Evolutionary conservation across 2,113 vertebrate genomes (phyloP), one percentile per base, ranked within the genome.

Genomic region (Heterocephalus glaber): DNA sequence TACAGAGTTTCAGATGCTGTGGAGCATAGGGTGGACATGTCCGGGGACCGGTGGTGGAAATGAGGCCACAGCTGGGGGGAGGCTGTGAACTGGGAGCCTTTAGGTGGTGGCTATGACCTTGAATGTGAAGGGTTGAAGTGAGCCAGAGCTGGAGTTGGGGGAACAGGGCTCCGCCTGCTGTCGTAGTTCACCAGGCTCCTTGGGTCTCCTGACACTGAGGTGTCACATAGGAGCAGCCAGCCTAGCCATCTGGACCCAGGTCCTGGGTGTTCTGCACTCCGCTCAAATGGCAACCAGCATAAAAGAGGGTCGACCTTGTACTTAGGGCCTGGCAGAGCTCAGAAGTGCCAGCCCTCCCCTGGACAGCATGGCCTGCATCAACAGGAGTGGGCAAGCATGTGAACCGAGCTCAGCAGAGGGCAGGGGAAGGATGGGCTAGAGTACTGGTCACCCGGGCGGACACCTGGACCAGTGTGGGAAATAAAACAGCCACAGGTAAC

Each of bases 301-400:
- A 33, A 35, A 22, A 82, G 49, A 52, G 49, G 17, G 30, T 7
- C 9, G 44, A 49, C 13, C 74, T 44, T 49, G 26, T 49, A 44
- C 68, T 47, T 16, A 30, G 41, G 14, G 13, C 26, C 74, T 49
- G 74, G 44, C 26, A 30, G 28, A 77, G 44, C 26, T 49, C 14
- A 72, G 35, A 90, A 56, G 41, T 2, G 0, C 13, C 33, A 8
- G 65, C 17, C n/a, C 10, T 58, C 26, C 38, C 60, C 30, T 20
- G 54, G 60, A 35, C 3, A 3, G 24, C 4, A 12, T 1, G 2
- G 49, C 20, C 58, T 58, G 79, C 0, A 0, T 44, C 58, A 16
- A 60, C 1, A 35, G 22, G 17, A 30, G n/a, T 2, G 13, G 65
- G 54, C 79, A 72, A 11, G 80, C 4, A 49, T 35, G 79, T 26